phyloP scores from a whole-genome alignment of 2,113 vertebrate genomes.

The Lophura nycthemera region DNA sequence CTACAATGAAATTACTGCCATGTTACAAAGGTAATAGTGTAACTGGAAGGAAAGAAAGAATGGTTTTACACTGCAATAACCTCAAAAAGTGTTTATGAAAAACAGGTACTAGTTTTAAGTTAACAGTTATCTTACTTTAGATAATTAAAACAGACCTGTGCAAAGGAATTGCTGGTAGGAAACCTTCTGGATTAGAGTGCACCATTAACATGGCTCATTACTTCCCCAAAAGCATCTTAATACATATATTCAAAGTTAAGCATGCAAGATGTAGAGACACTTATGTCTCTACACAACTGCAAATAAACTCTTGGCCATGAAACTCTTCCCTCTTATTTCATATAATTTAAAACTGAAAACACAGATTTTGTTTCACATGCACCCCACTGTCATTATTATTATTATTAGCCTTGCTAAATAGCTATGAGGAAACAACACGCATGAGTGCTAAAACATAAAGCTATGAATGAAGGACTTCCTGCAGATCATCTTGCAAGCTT shows the following conservation, averaged over 20 bases:
- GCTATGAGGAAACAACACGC: neutral
- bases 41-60: neutral
- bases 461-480: neutral
- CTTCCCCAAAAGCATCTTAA: neutral
- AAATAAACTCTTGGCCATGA: neutral
- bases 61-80: slow-evolving; percentile 1
- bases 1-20: neutral
- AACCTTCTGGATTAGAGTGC: neutral
- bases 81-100: neutral
- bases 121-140: neutral
- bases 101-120: neutral
- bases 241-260: neutral
- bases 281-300: neutral
- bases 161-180: neutral
- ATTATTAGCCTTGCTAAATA: neutral
- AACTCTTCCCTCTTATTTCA: neutral
- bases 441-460: neutral
- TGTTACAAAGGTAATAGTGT: neutral
- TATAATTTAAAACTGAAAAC: neutral
- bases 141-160: neutral
- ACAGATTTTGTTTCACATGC: neutral
- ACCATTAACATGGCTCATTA: neutral
- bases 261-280: neutral
- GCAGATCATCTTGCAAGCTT: neutral
- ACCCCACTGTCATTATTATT: neutral